Percentiles rank a stretch among this genome's conserved stretches.
Evolutionary conservation across 2,797 vertebrate species (phyloP).

Genomic region (Cuculus canorus): DNA sequence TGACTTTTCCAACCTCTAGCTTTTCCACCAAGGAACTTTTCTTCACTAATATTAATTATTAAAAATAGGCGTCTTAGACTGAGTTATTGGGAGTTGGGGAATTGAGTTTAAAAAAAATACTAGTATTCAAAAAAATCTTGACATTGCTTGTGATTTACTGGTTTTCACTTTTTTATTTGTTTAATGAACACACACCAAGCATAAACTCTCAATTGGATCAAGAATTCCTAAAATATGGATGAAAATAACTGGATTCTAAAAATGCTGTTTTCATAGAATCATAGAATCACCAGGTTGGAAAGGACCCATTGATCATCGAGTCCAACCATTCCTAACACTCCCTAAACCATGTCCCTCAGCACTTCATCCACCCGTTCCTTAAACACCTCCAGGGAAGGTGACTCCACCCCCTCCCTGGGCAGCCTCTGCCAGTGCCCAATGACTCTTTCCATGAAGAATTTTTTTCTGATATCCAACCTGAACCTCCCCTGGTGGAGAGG

Average conservation of each 20-base stretch:
- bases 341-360: no score
- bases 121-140: background rate
- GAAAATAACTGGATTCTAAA: background rate
- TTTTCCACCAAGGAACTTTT: background rate
- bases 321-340: no score
- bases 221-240: background rate
- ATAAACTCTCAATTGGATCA: background rate
- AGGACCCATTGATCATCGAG: no score
- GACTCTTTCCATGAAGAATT: no score
- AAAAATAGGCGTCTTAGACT: background rate
- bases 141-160: background rate
- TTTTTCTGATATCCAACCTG: no score
- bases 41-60: background rate
- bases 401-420: no score
- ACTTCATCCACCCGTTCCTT: no score
- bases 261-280: background rate
- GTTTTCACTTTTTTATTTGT: background rate
- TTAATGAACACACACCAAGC: background rate
- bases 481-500: no score
- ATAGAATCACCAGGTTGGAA: no score
- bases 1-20: background rate
- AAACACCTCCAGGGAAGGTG: no score
- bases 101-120: background rate
- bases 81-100: background rate
- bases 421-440: no score